These are phyloP conservation scores for Scylla paramamosain DNA, from an alignment of 1,140 invertebrate species.

Conservation along the genomic window DNA sequence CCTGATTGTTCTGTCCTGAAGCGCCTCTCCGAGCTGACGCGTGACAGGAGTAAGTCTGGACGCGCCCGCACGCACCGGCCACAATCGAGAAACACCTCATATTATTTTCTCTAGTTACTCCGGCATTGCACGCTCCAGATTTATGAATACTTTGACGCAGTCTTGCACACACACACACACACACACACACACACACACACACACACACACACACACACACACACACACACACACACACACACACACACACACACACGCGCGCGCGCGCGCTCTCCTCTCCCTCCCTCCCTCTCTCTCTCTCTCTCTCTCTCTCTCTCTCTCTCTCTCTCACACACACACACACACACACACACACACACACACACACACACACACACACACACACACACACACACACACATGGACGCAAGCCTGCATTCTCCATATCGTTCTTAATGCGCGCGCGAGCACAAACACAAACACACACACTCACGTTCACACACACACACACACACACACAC, in stretches of 20 bases:
- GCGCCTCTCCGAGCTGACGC: background rate
- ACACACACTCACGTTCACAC: too few relatives aligned
- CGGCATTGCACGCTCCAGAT: conserved; percentile 31
- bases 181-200: background rate
- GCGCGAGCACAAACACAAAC: too few relatives aligned
- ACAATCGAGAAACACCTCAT: conserved; percentile 45
- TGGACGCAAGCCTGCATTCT: background rate
- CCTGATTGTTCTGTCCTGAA: conserved; percentile 68
- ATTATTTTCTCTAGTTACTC: conserved; percentile 5
- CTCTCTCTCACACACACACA: background rate
- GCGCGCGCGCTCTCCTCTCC: background rate
- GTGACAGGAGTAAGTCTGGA: background rate
- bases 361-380: background rate
- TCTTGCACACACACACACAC: background rate
- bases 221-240: conserved; percentile 31
- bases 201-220: background rate
- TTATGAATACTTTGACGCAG: conserved; percentile 10
- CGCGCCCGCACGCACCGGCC: background rate
- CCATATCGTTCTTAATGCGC: background rate
- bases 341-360: conserved; percentile 24
- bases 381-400: background rate
- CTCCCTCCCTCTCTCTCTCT: too few relatives aligned
- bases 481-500: too few relatives aligned
- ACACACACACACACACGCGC: background rate
- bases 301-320: too few relatives aligned